Evolutionary conservation across 2,797 vertebrate species (phyloP).

Genomic region (Enteromius radiatus): DNA sequence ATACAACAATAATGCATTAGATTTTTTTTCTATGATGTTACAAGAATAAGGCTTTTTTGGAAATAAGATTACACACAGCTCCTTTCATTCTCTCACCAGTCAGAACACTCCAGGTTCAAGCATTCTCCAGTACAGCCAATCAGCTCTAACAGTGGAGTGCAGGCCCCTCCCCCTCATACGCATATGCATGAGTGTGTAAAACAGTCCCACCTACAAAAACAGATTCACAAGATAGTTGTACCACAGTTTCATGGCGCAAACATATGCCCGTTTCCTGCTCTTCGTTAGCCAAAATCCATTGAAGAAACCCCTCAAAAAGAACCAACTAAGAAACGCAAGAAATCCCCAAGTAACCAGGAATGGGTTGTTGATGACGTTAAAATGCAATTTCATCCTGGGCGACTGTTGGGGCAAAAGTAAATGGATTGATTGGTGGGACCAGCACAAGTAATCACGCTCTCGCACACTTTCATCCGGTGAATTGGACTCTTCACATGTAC

Average conservation of each 20-base stretch:
- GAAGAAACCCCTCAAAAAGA: background rate
- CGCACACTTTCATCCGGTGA: background rate
- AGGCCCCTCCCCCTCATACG: slow-evolving; percentile 55
- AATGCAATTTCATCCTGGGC: slow-evolving; percentile 20
- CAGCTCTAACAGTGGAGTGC: slow-evolving; percentile 35
- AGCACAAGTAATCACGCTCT: background rate
- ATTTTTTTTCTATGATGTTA: slow-evolving; percentile 72
- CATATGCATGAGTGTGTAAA: slow-evolving; percentile 48
- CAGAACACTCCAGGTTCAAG: slow-evolving; percentile 58
- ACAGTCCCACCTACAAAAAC: slow-evolving; percentile 37
- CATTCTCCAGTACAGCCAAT: slow-evolving; percentile 57
- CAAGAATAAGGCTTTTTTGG: slow-evolving; percentile 87
- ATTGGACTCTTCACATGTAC: slow-evolving; percentile 61
- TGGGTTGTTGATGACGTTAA: background rate
- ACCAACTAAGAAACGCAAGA: slow-evolving; percentile 4
- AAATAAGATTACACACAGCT: slow-evolving; percentile 82
- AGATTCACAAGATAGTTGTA: slow-evolving; percentile 63
- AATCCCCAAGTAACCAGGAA: slow-evolving; percentile 12
- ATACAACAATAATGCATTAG: slow-evolving; percentile 76
- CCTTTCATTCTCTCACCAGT: slow-evolving; percentile 66
- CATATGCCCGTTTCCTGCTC: slow-evolving; percentile 62
- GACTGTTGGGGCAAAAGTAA: slow-evolving; percentile 7
- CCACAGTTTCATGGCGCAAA: slow-evolving; percentile 60
- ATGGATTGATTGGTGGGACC: slow-evolving; percentile 18
- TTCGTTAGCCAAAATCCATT: slow-evolving; percentile 56